Percentiles rank a stretch among this genome's conserved stretches.
Evolutionary conservation across 2,888 invertebrate genomes (phyloP).

Genomic region (Diarsia brunnea): DNA sequence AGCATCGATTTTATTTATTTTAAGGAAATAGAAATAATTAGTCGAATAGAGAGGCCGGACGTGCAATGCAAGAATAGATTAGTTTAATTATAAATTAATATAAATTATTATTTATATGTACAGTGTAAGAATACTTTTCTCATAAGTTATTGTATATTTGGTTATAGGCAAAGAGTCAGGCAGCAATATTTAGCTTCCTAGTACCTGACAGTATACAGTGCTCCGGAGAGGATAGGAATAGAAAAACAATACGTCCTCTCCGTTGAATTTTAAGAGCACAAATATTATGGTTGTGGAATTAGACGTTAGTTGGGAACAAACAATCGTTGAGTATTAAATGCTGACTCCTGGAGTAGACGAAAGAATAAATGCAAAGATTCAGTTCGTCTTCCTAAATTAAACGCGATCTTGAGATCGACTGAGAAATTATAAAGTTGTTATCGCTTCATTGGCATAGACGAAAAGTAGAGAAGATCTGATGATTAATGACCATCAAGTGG

Average conservation of each 20-base stretch:
- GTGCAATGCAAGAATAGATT: slow-evolving; percentile 89
- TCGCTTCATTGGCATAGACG: background rate
- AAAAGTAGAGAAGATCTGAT: background rate
- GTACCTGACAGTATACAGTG: slow-evolving; percentile 87
- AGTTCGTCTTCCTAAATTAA: background rate
- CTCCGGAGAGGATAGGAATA: slow-evolving; percentile 81
- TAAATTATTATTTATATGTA: slow-evolving; percentile 54
- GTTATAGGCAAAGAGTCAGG: slow-evolving; percentile 81
- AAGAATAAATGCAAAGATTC: background rate
- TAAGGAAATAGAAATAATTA: slow-evolving; percentile 57
- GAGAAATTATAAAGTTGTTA: background rate
- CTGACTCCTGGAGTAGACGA: background rate
- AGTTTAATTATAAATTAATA: slow-evolving; percentile 41
- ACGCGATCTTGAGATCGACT: background rate
- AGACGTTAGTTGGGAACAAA: slow-evolving; percentile 81
- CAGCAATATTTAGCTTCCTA: slow-evolving; percentile 87
- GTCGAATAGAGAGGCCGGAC: slow-evolving; percentile 81
- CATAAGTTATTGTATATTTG: slow-evolving; percentile 57
- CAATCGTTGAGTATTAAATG: slow-evolving; percentile 70
- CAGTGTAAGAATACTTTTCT: slow-evolving; percentile 59
- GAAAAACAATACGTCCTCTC: slow-evolving; percentile 69
- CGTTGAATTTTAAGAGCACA: slow-evolving; percentile 78
- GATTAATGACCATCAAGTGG: background rate
- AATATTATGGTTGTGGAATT: slow-evolving; percentile 71
- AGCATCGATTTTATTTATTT: slow-evolving; percentile 64